Evolutionary conservation across 2,888 invertebrate species (phyloP).

Genomic region (Tortrix viridana): DNA sequence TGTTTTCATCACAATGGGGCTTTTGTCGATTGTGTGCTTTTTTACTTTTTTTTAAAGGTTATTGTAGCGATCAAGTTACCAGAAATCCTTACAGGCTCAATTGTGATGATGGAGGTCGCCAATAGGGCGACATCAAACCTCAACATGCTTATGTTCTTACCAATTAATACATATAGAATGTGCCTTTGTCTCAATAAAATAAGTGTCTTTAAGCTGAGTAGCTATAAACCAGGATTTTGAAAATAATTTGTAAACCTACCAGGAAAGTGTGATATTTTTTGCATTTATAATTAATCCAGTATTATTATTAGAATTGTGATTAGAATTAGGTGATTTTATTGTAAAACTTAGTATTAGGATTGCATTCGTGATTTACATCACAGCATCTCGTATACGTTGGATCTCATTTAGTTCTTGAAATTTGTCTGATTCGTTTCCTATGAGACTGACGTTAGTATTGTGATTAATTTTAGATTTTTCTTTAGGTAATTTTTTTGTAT

Average conservation of each 20-base stretch:
- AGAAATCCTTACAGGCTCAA: neutral
- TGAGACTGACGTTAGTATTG: constrained; percentile 36
- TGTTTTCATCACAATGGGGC: too few relatives aligned
- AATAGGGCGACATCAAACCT: constrained; percentile 7
- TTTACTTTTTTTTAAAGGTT: too few relatives aligned
- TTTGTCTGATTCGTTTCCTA: constrained; percentile 28
- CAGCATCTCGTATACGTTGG: constrained; percentile 26
- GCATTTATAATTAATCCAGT: constrained; percentile 36
- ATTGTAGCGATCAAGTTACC: too few relatives aligned
- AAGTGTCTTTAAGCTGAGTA: constrained; percentile 37
- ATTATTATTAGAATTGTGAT: constrained; percentile 33
- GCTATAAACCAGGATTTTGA: constrained; percentile 29
- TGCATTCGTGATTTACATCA: constrained; percentile 27
- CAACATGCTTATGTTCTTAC: constrained; percentile 12
- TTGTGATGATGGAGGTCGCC: neutral
- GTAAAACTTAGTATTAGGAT: constrained; percentile 19
- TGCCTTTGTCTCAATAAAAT: constrained; percentile 31
- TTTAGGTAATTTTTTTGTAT: constrained; percentile 18
- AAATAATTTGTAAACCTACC: constrained; percentile 25
- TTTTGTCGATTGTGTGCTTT: too few relatives aligned
- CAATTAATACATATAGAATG: constrained; percentile 33
- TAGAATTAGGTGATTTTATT: constrained; percentile 30
- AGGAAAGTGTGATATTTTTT: constrained; percentile 38
- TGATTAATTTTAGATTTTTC: constrained; percentile 19
- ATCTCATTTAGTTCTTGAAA: constrained; percentile 34